phyloP scores from a whole-genome alignment of 2,797 vertebrate species.

The Sebastes nivosus region DNA sequence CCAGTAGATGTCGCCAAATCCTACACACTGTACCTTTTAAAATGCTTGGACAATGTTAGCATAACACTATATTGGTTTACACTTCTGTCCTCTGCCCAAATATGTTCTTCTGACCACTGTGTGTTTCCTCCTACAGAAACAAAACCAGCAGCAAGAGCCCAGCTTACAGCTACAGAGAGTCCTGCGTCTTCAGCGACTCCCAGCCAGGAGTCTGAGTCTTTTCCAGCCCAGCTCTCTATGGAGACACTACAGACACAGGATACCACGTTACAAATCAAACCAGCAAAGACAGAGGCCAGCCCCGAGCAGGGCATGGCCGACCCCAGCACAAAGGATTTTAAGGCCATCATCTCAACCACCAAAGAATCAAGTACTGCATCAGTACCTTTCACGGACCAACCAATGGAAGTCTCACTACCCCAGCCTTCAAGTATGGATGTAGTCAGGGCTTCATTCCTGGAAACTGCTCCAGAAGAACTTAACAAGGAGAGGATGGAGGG shows the following conservation, averaged over 20 bases:
- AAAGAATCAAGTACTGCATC: conserved; percentile 82
- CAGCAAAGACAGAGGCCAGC: conserved; percentile 71
- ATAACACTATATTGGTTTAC: not conserved
- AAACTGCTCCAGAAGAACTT: conserved; percentile 68
- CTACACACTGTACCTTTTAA: no score
- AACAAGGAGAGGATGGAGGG: conserved; percentile 54
- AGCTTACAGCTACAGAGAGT: conserved; percentile 55
- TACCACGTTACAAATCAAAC: conserved; percentile 59
- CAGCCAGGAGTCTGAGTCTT: conserved; percentile 49
- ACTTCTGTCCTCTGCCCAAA: not conserved
- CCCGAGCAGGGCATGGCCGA: conserved; percentile 63
- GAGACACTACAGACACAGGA: conserved; percentile 66
- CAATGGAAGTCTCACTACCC: conserved; percentile 76
- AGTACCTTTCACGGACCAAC: conserved; percentile 76
- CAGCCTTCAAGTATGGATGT: conserved; percentile 64
- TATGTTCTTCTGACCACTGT: not conserved
- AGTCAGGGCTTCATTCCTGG: conserved; percentile 55
- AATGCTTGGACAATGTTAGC: no score
- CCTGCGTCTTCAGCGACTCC: conserved; percentile 50
- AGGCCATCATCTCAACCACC: conserved; percentile 82
- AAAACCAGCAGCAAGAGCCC: conserved; percentile 65
- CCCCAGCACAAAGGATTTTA: conserved; percentile 80
- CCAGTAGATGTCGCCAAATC: no score
- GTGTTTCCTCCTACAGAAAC: conserved; percentile 59
- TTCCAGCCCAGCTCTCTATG: conserved; percentile 46